Evolutionary conservation across 2,797 vertebrate genomes (phyloP).

Genomic region (Phaenicophaeus curvirostris): DNA sequence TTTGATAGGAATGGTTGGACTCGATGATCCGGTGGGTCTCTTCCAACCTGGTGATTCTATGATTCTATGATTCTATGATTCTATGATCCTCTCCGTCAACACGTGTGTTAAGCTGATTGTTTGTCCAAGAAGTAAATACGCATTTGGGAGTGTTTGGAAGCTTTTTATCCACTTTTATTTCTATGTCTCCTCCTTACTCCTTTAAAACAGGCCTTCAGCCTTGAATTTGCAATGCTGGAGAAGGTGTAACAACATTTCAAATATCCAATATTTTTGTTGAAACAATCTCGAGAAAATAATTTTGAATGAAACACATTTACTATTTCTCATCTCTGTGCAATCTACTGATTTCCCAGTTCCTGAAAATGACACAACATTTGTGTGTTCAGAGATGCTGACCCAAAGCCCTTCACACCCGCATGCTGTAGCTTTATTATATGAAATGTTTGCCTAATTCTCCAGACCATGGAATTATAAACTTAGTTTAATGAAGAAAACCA

Average conservation of each 20-base stretch:
- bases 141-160: background rate
- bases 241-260: background rate
- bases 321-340: slow-evolving; percentile 18
- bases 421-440: slow-evolving; percentile 39
- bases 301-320: slow-evolving; percentile 54
- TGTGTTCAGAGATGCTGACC: slow-evolving; percentile 44
- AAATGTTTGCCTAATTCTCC: slow-evolving; percentile 49
- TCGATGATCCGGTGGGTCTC: no score
- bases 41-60: no score
- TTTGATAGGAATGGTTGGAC: no score
- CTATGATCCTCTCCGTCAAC: background rate
- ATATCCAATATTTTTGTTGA: slow-evolving; percentile 36
- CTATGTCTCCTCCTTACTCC: background rate
- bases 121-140: background rate
- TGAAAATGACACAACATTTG: slow-evolving; percentile 41
- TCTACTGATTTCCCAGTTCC: slow-evolving; percentile 45
- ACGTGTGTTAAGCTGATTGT: background rate
- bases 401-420: slow-evolving; percentile 55
- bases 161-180: background rate
- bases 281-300: slow-evolving; percentile 31
- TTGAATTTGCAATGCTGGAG: background rate
- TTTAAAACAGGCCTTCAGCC: background rate
- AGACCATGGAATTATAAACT: slow-evolving; percentile 41
- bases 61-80: no score
- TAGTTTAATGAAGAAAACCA: background rate